Percentiles rank a stretch among this genome's conserved stretches.
Conservation (phyloP, 2,113 vertebrate species). For the Rhinopithecus roxellana region DNA sequence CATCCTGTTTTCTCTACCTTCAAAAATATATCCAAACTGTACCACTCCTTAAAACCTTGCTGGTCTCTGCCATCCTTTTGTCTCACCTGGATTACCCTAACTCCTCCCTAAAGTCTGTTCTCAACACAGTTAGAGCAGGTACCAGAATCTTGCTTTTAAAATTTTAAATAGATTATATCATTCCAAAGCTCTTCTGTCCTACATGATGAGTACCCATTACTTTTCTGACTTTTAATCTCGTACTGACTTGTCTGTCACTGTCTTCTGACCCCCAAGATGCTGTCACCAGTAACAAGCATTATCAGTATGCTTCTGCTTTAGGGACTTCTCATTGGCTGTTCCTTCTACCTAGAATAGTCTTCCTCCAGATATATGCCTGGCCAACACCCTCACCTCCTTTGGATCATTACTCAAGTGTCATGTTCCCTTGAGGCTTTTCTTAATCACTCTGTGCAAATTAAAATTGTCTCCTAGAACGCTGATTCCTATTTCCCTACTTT, state of each 20-base stretch:
- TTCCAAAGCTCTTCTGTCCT: neutral
- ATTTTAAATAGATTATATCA: neutral
- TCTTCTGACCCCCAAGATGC: too few relatives aligned
- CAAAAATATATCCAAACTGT: neutral
- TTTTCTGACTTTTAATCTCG: neutral
- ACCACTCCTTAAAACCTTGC: neutral
- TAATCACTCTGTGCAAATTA: neutral
- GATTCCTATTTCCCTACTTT: neutral
- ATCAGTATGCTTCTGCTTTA: neutral
- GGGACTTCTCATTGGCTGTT: neutral
- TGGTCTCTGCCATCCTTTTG: neutral
- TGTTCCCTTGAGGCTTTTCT: neutral
- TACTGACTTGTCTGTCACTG: neutral
- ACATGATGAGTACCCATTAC: neutral
- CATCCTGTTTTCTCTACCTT: neutral
- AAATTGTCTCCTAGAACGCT: neutral
- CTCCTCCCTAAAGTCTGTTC: neutral
- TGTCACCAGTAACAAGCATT: neutral
- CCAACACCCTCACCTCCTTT: neutral
- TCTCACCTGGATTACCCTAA: neutral
- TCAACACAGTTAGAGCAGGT: neutral
- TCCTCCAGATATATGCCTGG: neutral
- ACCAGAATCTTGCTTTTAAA: neutral
- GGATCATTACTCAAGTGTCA: neutral
- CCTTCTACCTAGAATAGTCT: neutral